A percentile compares a stretch with the other conserved stretches of the same genome.
phyloP scores from a whole-genome alignment of 2,113 vertebrate genomes.

The Reinhardtius hippoglossoides region DNA sequence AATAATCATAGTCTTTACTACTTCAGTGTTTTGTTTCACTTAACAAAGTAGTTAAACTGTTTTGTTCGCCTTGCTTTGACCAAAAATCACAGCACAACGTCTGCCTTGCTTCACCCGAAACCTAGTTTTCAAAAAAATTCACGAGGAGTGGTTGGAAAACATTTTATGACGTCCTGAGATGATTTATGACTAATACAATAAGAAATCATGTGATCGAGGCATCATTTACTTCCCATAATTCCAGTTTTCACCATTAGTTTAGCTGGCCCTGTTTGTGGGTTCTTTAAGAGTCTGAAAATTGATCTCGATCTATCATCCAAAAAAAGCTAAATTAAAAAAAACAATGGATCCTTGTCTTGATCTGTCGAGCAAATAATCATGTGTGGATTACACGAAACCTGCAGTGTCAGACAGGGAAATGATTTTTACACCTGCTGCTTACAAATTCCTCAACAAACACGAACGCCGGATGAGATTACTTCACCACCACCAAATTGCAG shows the following conservation, averaged over 20 bases:
- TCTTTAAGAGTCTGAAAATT: background rate
- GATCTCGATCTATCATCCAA: background rate
- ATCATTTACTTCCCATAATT: background rate
- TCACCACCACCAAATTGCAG: conserved; percentile 5
- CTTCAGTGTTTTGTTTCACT: conserved; percentile 35
- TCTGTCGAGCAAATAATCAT: background rate
- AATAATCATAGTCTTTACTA: conserved; percentile 62
- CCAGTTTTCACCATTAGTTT: conserved; percentile 12
- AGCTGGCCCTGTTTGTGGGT: conserved; percentile 4
- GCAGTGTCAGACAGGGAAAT: conserved; percentile 39
- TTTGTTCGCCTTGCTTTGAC: conserved; percentile 39
- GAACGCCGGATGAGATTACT: conserved; percentile 27
- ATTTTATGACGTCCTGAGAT: conserved; percentile 2
- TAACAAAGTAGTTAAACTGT: background rate
- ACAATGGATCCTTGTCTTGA: background rate
- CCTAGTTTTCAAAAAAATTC: background rate
- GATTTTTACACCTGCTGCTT: conserved; percentile 6
- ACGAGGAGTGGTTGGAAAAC: conserved; percentile 20
- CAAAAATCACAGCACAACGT: conserved; percentile 24
- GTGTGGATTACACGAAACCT: conserved; percentile 5
- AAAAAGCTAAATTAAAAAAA: conserved; percentile 34
- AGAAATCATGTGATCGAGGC: background rate
- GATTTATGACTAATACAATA: conserved; percentile 14
- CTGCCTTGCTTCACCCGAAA: conserved; percentile 2
- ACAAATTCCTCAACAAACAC: conserved; percentile 41